Evolutionary conservation across 2,113 vertebrate genomes (phyloP), one percentile per base, ranked within the genome.

Genomic region (Lampris megalopsis): DNA sequence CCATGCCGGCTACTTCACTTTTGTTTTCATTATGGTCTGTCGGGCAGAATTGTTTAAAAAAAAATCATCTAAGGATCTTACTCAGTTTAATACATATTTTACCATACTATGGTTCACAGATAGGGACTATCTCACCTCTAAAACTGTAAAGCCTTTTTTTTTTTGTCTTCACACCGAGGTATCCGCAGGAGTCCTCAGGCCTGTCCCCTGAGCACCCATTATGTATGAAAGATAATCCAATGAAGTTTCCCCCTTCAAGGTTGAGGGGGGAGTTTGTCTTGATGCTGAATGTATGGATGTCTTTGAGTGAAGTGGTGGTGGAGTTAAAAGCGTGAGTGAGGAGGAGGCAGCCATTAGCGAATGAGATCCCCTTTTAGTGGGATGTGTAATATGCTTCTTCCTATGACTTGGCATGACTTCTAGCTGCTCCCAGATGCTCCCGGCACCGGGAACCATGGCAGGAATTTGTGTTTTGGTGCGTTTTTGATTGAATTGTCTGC

Each of bases 311-410:
- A 49, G 24, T 49, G 6, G 9, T 43, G 41, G 40, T 36, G 36
- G 40, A 47, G 66, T 45, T 67, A 78, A 78, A 66, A 71, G 63
- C 69, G 72, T 11, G 52, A 66, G 61, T 50, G 47, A n/a, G 61
- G 38, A 36, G 40, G 59, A 73, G 53, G 71, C 75, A 35, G 57
- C 83, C 82, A 68, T 84, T 85, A 82, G 78, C 42, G 73, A 79
- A 85, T 83, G 67, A 82, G 78, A 24, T 80, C 72, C 45, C 64
- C 45, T 38, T 10, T 11, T 3, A 75, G 68, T 8, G 1, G 4
- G 63, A 74, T 35, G 66, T 61, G 49, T 61, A 53, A 65, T 67
- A 42, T 9, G 71, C 41, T 10, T 9, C 60, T 73, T 61, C 38
- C 37, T 10, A 6, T 63, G 79, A 61, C 76, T 68, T 45, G 24